Percentiles rank a stretch among this genome's conserved stretches.
Evolutionary conservation across 2,797 vertebrate genomes (phyloP).

Genomic region (Loriculus beryllinus): DNA sequence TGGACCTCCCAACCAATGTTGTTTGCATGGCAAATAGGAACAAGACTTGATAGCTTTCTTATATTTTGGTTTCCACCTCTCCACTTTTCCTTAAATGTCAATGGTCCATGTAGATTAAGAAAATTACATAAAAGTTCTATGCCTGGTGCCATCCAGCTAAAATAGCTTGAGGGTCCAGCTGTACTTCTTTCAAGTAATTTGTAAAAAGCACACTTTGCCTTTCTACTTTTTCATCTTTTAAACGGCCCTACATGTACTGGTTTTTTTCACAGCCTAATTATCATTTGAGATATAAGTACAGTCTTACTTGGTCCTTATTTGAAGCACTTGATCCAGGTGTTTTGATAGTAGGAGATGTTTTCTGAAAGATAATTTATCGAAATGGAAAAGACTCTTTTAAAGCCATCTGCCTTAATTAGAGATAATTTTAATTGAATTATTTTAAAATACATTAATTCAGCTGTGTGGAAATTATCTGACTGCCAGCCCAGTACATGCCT

Average conservation of each 20-base stretch:
- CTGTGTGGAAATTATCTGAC: not conserved
- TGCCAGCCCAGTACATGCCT: not conserved
- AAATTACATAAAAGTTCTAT: not conserved
- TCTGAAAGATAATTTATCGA: not conserved
- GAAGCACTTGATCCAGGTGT: not conserved
- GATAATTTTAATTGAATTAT: not conserved
- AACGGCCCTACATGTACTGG: not conserved
- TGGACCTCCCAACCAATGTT: not conserved
- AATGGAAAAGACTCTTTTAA: not conserved
- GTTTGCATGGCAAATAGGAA: not conserved
- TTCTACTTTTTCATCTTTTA: not conserved
- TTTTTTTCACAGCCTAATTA: not conserved
- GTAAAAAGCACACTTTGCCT: not conserved
- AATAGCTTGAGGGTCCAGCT: not conserved
- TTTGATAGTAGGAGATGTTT: not conserved
- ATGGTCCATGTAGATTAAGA: not conserved
- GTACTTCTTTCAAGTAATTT: not conserved
- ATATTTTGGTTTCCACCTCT: not conserved
- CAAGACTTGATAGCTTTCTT: not conserved
- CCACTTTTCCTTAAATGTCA: not conserved
- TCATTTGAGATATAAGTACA: not conserved
- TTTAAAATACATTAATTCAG: not conserved
- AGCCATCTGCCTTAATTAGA: not conserved
- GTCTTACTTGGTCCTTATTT: not conserved
- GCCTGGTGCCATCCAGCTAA: not conserved